Conservation (phyloP, 2,888 invertebrate species). For the Pterostichus madidus region DNA sequence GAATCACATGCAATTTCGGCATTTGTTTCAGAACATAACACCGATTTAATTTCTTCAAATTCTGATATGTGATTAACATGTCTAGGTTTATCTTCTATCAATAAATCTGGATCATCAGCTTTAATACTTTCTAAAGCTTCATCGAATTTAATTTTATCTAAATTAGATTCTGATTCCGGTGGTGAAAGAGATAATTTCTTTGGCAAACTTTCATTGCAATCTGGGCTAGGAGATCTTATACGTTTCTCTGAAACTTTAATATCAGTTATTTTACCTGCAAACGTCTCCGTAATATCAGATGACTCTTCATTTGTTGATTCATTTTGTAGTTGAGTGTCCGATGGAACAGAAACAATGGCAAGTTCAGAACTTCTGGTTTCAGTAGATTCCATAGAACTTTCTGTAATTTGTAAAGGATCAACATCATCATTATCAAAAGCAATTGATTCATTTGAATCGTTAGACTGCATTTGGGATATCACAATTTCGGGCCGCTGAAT, state of each 20-base stretch:
- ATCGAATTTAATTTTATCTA: slow-evolving; percentile 56
- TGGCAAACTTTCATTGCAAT: slow-evolving; percentile 67
- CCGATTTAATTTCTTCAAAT: slow-evolving; percentile 35
- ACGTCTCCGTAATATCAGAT: slow-evolving; percentile 51
- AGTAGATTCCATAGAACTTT: slow-evolving; percentile 68
- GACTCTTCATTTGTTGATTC: slow-evolving; percentile 52
- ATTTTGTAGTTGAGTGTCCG: slow-evolving; percentile 25
- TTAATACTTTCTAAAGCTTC: slow-evolving; percentile 74
- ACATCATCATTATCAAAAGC: slow-evolving; percentile 68
- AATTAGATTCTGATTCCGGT: slow-evolving; percentile 39
- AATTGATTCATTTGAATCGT: slow-evolving; percentile 68
- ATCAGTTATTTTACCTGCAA: slow-evolving; percentile 47
- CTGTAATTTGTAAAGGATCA: slow-evolving; percentile 68
- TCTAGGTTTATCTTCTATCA: slow-evolving; percentile 78
- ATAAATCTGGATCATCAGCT: slow-evolving; percentile 77
- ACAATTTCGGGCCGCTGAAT: slow-evolving; percentile 69
- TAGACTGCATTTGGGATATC: slow-evolving; percentile 68
- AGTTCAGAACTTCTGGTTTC: slow-evolving; percentile 53
- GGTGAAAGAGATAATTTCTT: slow-evolving; percentile 67
- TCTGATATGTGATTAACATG: slow-evolving; percentile 71
- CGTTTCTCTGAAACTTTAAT: slow-evolving; percentile 64
- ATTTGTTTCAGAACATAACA: slow-evolving; percentile 9
- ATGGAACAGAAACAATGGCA: slow-evolving; percentile 34
- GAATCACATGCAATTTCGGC: slow-evolving; percentile 45
- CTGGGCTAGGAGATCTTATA: slow-evolving; percentile 68